A percentile compares a stretch with the other conserved stretches of the same genome.
phyloP scores from a whole-genome alignment of 2,113 vertebrate genomes.

The Perccottus glenii region DNA sequence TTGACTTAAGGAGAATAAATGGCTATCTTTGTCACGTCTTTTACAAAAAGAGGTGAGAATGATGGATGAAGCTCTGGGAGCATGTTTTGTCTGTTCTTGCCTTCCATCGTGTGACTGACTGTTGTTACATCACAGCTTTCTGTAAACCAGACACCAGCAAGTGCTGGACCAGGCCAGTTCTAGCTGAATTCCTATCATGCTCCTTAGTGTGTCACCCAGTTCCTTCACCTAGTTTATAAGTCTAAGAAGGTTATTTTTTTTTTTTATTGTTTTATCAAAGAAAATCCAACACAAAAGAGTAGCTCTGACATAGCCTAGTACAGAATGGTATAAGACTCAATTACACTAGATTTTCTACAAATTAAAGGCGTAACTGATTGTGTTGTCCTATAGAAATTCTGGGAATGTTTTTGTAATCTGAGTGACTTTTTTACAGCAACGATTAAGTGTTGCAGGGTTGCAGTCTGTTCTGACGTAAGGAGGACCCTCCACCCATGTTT shows the following conservation, averaged over 20 bases:
- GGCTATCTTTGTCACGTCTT: slow-evolving; percentile 7
- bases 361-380: background rate
- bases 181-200: slow-evolving; percentile 41
- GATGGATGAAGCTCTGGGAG: background rate
- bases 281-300: too few relatives aligned
- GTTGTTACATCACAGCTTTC: slow-evolving; percentile 41
- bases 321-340: background rate
- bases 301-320: too few relatives aligned
- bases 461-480: slow-evolving; percentile 18
- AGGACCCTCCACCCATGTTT: background rate
- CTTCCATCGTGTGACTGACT: slow-evolving; percentile 14
- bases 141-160: slow-evolving; percentile 51
- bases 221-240: background rate
- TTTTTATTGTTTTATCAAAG: background rate
- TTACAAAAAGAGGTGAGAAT: background rate
- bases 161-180: slow-evolving; percentile 50
- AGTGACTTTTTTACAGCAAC: background rate
- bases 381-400: slow-evolving; percentile 7
- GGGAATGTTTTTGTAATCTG: slow-evolving; percentile 21
- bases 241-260: background rate
- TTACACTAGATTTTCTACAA: background rate
- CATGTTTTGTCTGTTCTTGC: slow-evolving; percentile 14
- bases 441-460: slow-evolving; percentile 17
- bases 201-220: background rate
- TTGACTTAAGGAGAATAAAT: background rate